Percentiles rank a stretch among this genome's conserved stretches.
Evolutionary conservation across 37 sponge, comb jelly and placozoan genomes (phyloP).

Genomic region (Lycopodina hypogea): DNA sequence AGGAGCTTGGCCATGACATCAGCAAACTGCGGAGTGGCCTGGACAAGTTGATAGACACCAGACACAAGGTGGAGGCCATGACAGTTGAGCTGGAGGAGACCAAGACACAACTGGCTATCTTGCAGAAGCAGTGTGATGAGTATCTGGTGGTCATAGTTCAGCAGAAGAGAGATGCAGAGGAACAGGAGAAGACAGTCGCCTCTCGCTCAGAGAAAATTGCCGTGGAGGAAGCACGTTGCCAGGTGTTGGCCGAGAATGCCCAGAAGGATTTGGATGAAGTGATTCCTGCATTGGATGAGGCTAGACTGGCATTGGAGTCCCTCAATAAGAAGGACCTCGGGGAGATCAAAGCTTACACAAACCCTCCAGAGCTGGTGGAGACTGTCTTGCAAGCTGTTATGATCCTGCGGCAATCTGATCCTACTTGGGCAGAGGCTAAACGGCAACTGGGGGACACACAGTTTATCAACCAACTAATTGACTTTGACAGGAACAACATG

Average conservation of each 20-base stretch:
- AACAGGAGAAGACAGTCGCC: slow-evolving; percentile 88
- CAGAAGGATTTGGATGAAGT: slow-evolving; percentile 97
- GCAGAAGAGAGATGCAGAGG: slow-evolving; percentile 97
- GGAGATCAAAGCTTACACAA: slow-evolving; percentile 96
- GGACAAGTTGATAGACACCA: slow-evolving; percentile 90
- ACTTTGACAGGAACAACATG: slow-evolving; percentile 98
- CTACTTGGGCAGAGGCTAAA: slow-evolving; percentile 98
- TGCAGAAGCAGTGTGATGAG: slow-evolving; percentile 99
- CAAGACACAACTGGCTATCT: slow-evolving; percentile 85
- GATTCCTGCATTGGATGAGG: slow-evolving; percentile 92
- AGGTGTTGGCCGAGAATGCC: slow-evolving; percentile 83
- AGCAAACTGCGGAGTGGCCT: slow-evolving; percentile 92
- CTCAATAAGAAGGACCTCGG: slow-evolving; percentile 96
- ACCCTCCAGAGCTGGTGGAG: slow-evolving; percentile 90
- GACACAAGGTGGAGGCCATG: slow-evolving; percentile 96
- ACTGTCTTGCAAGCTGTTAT: slow-evolving; percentile 96
- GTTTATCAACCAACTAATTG: slow-evolving; percentile 91
- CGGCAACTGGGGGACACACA: slow-evolving; percentile 88
- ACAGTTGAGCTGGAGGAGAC: slow-evolving; percentile 91
- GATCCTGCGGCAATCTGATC: slow-evolving; percentile 89
- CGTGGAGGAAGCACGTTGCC: slow-evolving; percentile 91
- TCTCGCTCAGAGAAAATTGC: slow-evolving; percentile 97
- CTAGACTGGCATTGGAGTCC: slow-evolving; percentile 86
- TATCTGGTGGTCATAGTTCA: slow-evolving; percentile 95
- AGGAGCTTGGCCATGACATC: slow-evolving; percentile 90